Percentiles rank a stretch among this genome's conserved stretches.
Evolutionary conservation across 2,113 vertebrate species (phyloP).

Genomic region (Columba janthina): DNA sequence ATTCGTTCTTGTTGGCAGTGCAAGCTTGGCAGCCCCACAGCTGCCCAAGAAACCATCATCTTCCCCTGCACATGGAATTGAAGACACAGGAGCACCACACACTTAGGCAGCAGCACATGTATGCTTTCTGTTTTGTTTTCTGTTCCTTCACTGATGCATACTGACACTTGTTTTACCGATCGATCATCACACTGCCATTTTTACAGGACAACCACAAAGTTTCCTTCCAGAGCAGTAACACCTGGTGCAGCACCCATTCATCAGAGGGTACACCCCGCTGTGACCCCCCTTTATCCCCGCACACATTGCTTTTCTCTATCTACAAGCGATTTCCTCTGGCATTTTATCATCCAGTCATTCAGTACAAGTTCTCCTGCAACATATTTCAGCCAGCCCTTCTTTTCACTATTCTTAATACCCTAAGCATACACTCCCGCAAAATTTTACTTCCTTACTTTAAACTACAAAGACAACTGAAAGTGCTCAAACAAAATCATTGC

Average conservation of each 20-base stretch:
- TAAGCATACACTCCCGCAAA: not conserved
- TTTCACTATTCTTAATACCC: not conserved
- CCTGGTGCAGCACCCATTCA: not conserved
- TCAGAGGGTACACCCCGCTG: rapidly evolving
- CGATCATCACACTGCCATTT: not conserved
- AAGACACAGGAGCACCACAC: not conserved
- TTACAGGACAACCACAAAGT: not conserved
- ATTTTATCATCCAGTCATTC: constrained; percentile 33
- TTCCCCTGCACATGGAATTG: not conserved
- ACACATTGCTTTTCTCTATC: not conserved
- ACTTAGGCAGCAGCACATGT: not conserved
- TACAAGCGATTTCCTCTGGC: constrained; percentile 35
- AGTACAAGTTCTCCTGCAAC: not conserved
- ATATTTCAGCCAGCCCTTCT: not conserved
- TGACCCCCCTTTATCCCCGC: not conserved
- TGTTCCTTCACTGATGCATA: not conserved
- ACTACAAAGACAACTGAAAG: not conserved
- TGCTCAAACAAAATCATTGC: not conserved
- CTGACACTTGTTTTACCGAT: not conserved
- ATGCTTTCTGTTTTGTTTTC: not conserved
- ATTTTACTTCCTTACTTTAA: not conserved
- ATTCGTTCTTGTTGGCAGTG: not conserved
- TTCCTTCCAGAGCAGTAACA: not conserved
- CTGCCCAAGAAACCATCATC: not conserved
- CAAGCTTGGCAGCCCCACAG: not conserved